phyloP scores from a whole-genome alignment of 2,888 invertebrate species.

The Theodoxus fluviatilis region DNA sequence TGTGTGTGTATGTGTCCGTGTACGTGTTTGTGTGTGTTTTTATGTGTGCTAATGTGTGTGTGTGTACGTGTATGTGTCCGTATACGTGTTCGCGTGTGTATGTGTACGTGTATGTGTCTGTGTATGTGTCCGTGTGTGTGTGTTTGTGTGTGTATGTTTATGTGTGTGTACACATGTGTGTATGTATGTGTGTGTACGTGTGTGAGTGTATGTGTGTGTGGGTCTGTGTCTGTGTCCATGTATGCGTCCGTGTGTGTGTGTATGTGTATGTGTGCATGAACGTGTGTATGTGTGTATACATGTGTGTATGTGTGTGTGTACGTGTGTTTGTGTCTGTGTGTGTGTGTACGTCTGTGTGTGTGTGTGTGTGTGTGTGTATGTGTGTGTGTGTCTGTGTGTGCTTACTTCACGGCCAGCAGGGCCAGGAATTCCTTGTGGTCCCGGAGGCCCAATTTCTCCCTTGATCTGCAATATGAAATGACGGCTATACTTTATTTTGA shows the following conservation, averaged over 20 bases:
- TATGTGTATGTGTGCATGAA: constrained; percentile 1
- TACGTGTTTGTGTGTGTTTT: background rate
- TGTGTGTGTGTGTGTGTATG: too few species aligned
- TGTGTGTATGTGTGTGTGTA: too few species aligned
- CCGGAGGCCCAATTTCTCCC: too few species aligned
- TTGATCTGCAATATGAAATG: too few species aligned
- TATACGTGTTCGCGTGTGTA: constrained; percentile 25
- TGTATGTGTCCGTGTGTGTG: constrained; percentile 25
- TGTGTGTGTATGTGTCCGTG: background rate
- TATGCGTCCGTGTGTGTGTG: background rate
- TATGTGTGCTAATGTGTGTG: background rate
- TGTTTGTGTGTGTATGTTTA: background rate
- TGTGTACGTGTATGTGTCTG: constrained; percentile 32
- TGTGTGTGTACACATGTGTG: constrained; percentile 27
- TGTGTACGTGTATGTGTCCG: background rate
- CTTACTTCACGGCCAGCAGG: too few species aligned
- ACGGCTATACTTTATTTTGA: too few species aligned
- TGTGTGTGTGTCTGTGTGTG: too few species aligned
- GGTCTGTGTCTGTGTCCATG: background rate
- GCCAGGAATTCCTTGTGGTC: too few species aligned
- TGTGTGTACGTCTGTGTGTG: too few species aligned
- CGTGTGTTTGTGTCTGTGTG: too few species aligned
- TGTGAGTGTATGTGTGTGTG: background rate
- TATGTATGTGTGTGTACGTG: constrained; percentile 21
- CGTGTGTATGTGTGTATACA: background rate